Percentiles rank a stretch among this genome's conserved stretches.
Conservation (phyloP, 2,113 vertebrate genomes). For the Psammodynastes pulverulentus region DNA sequence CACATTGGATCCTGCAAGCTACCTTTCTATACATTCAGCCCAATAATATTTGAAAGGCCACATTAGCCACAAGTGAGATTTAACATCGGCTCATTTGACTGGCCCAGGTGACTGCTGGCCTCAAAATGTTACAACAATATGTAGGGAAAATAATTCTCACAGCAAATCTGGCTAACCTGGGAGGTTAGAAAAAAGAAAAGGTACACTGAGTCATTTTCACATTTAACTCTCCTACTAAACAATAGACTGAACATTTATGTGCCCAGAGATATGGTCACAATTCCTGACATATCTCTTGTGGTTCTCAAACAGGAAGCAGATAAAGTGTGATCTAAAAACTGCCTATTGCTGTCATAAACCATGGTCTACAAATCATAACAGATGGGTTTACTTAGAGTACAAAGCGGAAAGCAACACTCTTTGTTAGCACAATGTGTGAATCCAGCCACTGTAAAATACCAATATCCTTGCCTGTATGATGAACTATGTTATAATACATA, state of each 20-base stretch:
- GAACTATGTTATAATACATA: constrained; percentile 11
- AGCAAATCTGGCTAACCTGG: neutral
- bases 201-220: neutral
- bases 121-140: neutral
- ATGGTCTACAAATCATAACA: neutral
- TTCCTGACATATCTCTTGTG: neutral
- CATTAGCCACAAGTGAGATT: neutral
- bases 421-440: neutral
- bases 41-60: neutral
- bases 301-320: neutral
- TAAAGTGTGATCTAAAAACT: neutral
- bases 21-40: neutral
- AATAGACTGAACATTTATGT: neutral
- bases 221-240: neutral
- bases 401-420: neutral
- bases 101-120: neutral
- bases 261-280: neutral
- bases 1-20: neutral
- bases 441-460: neutral
- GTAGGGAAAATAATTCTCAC: neutral
- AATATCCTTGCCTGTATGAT: neutral
- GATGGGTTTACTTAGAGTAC: neutral
- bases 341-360: neutral
- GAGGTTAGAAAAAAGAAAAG: neutral
- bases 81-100: neutral